Evolutionary conservation across 2,888 invertebrate genomes (phyloP), one percentile per base, ranked within the genome.

Genomic region (Fragum fragum): DNA sequence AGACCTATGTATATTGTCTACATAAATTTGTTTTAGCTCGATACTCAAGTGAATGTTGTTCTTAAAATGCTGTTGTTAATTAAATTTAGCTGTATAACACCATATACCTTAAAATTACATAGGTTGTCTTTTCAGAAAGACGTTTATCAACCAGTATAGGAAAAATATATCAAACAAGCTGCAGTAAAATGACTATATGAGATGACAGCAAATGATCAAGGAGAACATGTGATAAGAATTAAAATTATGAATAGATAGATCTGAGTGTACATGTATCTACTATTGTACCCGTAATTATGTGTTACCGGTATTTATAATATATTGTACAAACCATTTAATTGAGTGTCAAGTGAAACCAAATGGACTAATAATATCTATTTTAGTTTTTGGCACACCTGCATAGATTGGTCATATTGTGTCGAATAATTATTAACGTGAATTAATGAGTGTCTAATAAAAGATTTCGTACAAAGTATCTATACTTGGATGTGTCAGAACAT

Each of bases 201-300:
- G 47, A 47, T 47, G 47, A 47, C 47, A 47, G 47, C 47, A 47
- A 47, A 36, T 36, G 32, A 36, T 36, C 32, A 36, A 47, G 47
- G 47, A 5, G 47, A 47, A 47, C 47, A 47, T 47, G 47, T 47
- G 47, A 47, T 47, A 47, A 47, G 47, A 47, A 47, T 47, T 47
- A 47, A 47, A 47, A 47, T 47, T 47, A 47, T 47, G 47, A 47
- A 47, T 47, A 47, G 47, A 47, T 47, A 47, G 47, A 47, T 47
- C 47, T 47, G 47, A 47, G 47, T 47, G 47, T 47, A 47, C 47
- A 61, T 61, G 29, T n/a, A 29, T 61, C 61, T 29, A 61, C 61
- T 26, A 61, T 61, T 28, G 61, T 61, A 29, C 47, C 47, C 47
- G 47, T 47, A 47, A 47, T 47, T 47, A 47, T 47, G 47, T 47